Base-by-base conservation (phyloP, 1,140 invertebrate species). In the Rhynchophorus ferrugineus region DNA sequence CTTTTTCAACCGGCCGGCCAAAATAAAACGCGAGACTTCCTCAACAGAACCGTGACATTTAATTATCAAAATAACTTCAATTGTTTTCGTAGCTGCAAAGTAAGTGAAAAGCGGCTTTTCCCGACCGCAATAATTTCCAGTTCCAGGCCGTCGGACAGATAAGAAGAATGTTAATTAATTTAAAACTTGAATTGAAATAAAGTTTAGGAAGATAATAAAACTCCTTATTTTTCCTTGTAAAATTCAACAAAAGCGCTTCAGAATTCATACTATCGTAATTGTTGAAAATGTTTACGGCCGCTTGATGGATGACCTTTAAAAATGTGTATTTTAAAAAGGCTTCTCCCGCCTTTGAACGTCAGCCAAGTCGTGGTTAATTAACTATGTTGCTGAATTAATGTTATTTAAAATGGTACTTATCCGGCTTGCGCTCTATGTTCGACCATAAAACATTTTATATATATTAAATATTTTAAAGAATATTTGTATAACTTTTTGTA, bases 101-200 rank as follows among this genome's bases (percentile, higher is more conserved):
- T 38, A 14, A 19, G 5, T 14, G 37, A 14, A 14, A 19, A 38
- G 5, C 13, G 3, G 37, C 13, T 38, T 38, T 6, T 38, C 37
- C 37, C 13, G n/a, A 19, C 37, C 37, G 18, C 37, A 44, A 44
- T 22, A 44, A 47, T 37, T 47, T 21, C 16, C 44, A 16, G 22
- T 47, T 47, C 29, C 44, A 21, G 29, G 7, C 24, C 44, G 29
- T 6, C 22, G 18, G 29, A 47, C 19, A 47, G 44, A 47, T 47
- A 39, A 47, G 44, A 36, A 42, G 29, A 47, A 47, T 47, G 44
- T 47, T 47, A 47, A 47, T 47, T 47, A 47, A 47, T 47, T 47
- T 35, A 35, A 47, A 47, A 47, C 42, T 44, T 22, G 21, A 19
- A 22, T 19, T 22, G 24, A 22, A 21, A 44, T 21, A 21, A 44